phyloP scores from a whole-genome alignment of 2,797 vertebrate species.

The Remorina albescens region DNA sequence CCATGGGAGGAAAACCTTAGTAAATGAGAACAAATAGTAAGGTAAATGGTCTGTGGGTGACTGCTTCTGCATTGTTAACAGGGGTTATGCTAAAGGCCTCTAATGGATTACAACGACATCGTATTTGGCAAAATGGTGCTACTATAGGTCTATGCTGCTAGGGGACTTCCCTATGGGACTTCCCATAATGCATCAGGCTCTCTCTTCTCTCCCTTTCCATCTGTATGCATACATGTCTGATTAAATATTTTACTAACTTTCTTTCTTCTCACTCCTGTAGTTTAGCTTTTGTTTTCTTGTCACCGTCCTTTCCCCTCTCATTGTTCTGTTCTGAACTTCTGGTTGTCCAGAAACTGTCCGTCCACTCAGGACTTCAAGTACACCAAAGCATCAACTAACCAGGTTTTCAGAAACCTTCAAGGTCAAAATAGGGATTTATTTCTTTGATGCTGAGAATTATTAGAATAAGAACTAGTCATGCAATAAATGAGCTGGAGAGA shows the following conservation, averaged over 20 bases:
- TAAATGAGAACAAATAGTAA: not conserved
- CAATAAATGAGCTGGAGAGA: slow-evolving; percentile 11
- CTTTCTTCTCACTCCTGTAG: no score
- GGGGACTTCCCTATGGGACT: no score
- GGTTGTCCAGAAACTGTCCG: slow-evolving; percentile 19
- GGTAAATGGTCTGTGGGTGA: not conserved
- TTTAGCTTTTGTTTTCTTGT: no score
- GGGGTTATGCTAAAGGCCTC: not conserved
- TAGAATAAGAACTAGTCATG: slow-evolving; percentile 1
- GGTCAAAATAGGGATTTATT: slow-evolving; percentile 40
- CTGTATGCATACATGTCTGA: no score
- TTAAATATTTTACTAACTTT: no score
- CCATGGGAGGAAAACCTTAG: no score
- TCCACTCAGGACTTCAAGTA: slow-evolving; percentile 11
- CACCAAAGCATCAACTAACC: slow-evolving; percentile 23
- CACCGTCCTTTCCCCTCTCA: no score
- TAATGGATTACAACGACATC: slow-evolving; percentile 22
- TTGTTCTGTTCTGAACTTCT: slow-evolving; percentile 5
- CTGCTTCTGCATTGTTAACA: slow-evolving; percentile 8
- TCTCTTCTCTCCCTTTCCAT: no score
- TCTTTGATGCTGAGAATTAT: slow-evolving; percentile 22
- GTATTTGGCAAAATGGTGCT: slow-evolving; percentile 2
- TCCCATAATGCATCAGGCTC: no score
- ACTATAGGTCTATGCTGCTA: no score
- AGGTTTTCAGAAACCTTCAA: slow-evolving; percentile 30